Evolutionary conservation across 2,113 vertebrate species (phyloP).

Genomic region (Tetrax tetrax): DNA sequence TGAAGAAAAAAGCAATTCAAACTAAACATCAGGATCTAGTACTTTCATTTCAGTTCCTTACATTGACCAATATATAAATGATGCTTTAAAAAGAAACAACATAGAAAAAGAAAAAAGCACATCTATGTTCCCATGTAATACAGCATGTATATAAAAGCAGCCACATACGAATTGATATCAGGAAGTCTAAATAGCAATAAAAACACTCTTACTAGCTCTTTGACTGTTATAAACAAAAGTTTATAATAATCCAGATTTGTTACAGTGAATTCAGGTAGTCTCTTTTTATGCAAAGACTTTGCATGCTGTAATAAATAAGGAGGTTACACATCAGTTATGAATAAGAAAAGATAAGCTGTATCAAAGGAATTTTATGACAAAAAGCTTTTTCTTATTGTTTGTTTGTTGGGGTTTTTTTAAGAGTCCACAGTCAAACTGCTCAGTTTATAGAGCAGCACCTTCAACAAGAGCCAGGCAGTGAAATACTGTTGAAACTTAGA

Average conservation of each 20-base stretch:
- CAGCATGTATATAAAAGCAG: neutral
- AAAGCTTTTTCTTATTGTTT: neutral
- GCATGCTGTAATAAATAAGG: neutral
- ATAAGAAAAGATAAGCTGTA: neutral
- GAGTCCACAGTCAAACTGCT: neutral
- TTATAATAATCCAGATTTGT: neutral
- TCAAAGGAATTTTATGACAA: neutral
- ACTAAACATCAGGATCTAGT: neutral
- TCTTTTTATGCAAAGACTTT: neutral
- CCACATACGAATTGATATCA: neutral
- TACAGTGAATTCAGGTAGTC: neutral
- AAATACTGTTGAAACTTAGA: neutral
- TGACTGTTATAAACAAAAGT: neutral
- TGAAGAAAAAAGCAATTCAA: neutral
- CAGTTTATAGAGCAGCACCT: neutral
- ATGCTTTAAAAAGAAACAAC: neutral
- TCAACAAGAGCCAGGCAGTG: neutral
- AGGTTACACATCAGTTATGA: neutral
- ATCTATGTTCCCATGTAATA: neutral
- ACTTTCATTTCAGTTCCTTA: neutral
- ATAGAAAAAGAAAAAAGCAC: neutral
- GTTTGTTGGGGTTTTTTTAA: neutral
- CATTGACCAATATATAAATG: neutral
- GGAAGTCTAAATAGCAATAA: neutral
- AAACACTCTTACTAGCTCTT: neutral